phyloP scores from a whole-genome alignment of 2,113 vertebrate species.

The Cyprinodon brontotheroides region DNA sequence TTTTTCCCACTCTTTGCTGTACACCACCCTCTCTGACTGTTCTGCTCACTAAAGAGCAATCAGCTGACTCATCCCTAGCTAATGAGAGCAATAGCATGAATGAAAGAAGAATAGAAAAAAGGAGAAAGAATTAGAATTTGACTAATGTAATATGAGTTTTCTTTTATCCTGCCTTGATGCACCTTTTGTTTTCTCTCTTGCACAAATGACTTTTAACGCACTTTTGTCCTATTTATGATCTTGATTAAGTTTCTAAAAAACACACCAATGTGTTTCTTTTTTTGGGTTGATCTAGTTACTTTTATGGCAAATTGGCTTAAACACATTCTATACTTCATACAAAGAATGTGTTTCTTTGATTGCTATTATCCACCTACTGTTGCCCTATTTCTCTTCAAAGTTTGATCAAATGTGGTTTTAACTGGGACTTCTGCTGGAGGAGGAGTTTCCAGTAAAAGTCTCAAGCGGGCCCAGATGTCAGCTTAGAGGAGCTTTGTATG shows the following conservation, averaged over 20 bases:
- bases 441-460: constrained; percentile 68
- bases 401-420: constrained; percentile 53
- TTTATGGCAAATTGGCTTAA: background rate
- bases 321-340: background rate
- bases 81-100: constrained; percentile 51
- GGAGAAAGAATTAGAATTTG: constrained; percentile 51
- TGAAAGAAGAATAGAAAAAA: constrained; percentile 38
- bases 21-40: constrained; percentile 16
- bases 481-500: constrained; percentile 73
- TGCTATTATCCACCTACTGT: constrained; percentile 27
- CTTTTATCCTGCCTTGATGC: constrained; percentile 43
- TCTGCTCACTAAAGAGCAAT: constrained; percentile 35
- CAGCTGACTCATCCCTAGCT: constrained; percentile 66
- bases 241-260: background rate
- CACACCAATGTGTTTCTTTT: background rate
- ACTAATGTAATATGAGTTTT: constrained; percentile 63
- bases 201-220: constrained; percentile 13
- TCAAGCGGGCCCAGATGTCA: constrained; percentile 72
- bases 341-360: constrained; percentile 26
- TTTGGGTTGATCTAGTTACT: background rate
- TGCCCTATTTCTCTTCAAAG: constrained; percentile 48
- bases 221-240: background rate
- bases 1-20: constrained; percentile 22
- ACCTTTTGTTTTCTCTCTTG: constrained; percentile 9
- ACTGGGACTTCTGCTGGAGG: constrained; percentile 59